These are phyloP conservation scores for Callitettix versicolor DNA, from an alignment of 1,140 invertebrate genomes.

Conservation along the genomic window DNA sequence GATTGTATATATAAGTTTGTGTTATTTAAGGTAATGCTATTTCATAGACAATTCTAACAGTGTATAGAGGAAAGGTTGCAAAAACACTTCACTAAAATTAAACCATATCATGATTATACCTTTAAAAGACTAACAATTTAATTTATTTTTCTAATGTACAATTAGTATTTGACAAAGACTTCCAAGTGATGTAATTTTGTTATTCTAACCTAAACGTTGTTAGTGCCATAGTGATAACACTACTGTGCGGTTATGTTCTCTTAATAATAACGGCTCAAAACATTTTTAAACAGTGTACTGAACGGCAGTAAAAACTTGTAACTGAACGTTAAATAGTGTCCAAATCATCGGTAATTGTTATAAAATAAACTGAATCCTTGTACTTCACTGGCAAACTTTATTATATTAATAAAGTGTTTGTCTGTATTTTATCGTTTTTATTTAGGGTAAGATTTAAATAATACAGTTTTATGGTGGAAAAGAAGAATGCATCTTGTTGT, in stretches of 20 bases:
- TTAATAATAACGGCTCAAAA: not conserved
- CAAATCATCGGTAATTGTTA: not conserved
- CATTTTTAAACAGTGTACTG: not conserved
- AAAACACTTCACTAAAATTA: too few species aligned
- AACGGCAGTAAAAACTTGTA: not conserved
- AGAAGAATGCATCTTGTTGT: not conserved
- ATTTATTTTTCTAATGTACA: too few species aligned
- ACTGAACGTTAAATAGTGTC: not conserved
- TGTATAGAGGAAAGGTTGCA: too few species aligned
- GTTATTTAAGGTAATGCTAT: too few species aligned
- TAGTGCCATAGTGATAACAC: too few species aligned
- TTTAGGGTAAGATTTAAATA: not conserved
- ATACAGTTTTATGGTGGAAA: not conserved
- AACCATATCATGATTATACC: too few species aligned
- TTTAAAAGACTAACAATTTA: too few species aligned
- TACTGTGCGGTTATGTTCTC: not conserved
- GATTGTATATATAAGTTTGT: too few species aligned
- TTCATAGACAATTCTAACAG: too few species aligned
- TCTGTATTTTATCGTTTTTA: not conserved
- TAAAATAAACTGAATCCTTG: not conserved
- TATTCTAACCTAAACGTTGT: too few species aligned
- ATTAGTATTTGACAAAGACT: too few species aligned
- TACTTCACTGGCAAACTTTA: not conserved
- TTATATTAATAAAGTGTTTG: slow-evolving; percentile 9
- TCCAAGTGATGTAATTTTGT: too few species aligned